Evolutionary conservation across 1,140 invertebrate species (phyloP), one percentile per base, ranked within the genome.

Genomic region (Heterodera carotae): DNA sequence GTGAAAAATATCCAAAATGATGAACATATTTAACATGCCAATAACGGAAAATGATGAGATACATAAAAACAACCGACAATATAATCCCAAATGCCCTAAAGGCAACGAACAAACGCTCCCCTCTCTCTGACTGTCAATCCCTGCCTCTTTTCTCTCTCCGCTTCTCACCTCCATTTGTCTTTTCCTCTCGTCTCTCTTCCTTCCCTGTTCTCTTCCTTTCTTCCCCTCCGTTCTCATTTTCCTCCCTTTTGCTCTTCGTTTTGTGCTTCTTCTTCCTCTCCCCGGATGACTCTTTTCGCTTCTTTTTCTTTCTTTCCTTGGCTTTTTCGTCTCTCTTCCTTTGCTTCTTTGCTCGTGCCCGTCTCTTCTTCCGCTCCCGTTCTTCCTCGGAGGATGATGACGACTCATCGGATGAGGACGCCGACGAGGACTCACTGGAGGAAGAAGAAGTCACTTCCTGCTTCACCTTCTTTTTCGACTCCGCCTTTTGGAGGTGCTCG

Each of bases 401-500:
- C 4, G 70, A 72, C 25, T 66, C 62, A 10, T 29, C 27, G 2
- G 71, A 73, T n/a, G 71, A 73, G 34, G 29, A 34, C 5, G n/a
- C n/a, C n/a, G 39, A 53, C 7, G 72, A 74, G 31, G 71, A 66
- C 15, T 27, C 62, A 29, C 31, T 5, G 8, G 36, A 43, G 0
- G 70, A 73, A 25, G 70, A 73, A 25, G 48, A 22, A n/a, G 27
- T 4, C 53, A 22, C 67, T 36, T 79, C 68, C 59, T 33, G 48
- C 29, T 60, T 62, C 5, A 36, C 43, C 67, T 31, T 18, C 67
- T 78, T 81, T 64, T 77, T 75, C 56, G 43, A 39, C 64, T 76
- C 43, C 0, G 31, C 33, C 27, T 80, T 80, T 36, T 67, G 43
- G 12, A 81, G 60, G 33, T 82, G 76, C 27, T 82, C 81, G n/a